Evolutionary conservation across 2,797 vertebrate species (phyloP), one percentile per base, ranked within the genome.

Genomic region (Avahi laniger): DNA sequence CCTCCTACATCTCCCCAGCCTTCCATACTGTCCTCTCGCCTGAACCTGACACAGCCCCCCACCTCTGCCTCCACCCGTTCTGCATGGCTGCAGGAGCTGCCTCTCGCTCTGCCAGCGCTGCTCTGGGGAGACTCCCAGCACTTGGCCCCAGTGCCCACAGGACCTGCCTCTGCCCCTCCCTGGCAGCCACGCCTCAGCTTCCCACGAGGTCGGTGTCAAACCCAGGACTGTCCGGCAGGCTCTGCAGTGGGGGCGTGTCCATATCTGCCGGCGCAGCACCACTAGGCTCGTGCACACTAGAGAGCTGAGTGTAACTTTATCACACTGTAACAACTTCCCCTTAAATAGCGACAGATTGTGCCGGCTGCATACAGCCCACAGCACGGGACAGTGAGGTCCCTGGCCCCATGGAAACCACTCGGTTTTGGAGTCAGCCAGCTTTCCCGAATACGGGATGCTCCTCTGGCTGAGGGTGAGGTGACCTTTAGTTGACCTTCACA

Each of bases 241-340:
- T 7, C 46, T 22, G 41, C 5, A 22, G 33, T 10, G 26, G 18
- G 28, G 17, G 18, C 12, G 6, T 12, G 17, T 7, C 38, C 33
- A 2, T n/a, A 15, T 13, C 24, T 20, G 41, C 12, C 33, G 26
- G 1, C 10, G 24, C 1, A 46, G 43, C 9, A 3, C 28, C 50
- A 2, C 11, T 33, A 41, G 46, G 35, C 24, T 46, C 1, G 0
- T 5, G 43, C 7, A 61, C 26, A 26, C 6, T 2, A 14, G 24
- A 57, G 52, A 80, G 38, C 48, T 9, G 2, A 48, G 9, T 8
- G 15, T 33, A 5, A 7, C 26, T 15, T 85, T 20, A 15, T 14
- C 38, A 28, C 13, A 14, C 33, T 89, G 33, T 43, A 65, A 24
- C 35, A 8, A 10, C 13, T 20, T 35, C 43, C 63, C 4, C 4